Conservation (phyloP, 2,888 invertebrate genomes). For the Eupeodes luniger region DNA sequence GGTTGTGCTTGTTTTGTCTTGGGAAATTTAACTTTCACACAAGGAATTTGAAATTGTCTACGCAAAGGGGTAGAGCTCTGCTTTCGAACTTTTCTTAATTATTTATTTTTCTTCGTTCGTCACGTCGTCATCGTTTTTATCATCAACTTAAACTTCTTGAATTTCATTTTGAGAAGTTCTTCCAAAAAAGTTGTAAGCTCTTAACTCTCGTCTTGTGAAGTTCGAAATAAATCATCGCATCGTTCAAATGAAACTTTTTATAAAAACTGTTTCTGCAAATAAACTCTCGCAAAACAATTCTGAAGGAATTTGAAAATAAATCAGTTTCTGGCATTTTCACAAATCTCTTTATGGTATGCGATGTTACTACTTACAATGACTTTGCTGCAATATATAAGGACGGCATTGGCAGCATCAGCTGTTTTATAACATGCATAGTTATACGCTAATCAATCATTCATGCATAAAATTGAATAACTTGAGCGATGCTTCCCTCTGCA, state of each 20-base stretch:
- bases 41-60: background rate
- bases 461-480: slow-evolving; percentile 50
- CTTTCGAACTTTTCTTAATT: slow-evolving; percentile 14
- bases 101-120: slow-evolving; percentile 1
- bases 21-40: slow-evolving; percentile 16
- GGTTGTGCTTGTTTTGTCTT: slow-evolving; percentile 5
- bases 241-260: background rate
- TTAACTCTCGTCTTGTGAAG: background rate
- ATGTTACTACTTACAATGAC: background rate
- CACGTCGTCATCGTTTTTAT: background rate
- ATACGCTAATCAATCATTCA: slow-evolving; percentile 52
- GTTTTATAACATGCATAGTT: too few relatives aligned
- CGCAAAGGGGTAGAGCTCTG: background rate
- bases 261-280: background rate
- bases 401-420: background rate
- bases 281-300: background rate
- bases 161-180: background rate
- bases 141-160: background rate
- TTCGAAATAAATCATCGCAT: slow-evolving; percentile 15
- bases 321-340: background rate
- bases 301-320: background rate
- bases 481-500: background rate
- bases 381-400: background rate
- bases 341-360: background rate
- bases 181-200: background rate